Conservation (phyloP, 2,113 vertebrate species). For the Lophochroa leadbeateri region DNA sequence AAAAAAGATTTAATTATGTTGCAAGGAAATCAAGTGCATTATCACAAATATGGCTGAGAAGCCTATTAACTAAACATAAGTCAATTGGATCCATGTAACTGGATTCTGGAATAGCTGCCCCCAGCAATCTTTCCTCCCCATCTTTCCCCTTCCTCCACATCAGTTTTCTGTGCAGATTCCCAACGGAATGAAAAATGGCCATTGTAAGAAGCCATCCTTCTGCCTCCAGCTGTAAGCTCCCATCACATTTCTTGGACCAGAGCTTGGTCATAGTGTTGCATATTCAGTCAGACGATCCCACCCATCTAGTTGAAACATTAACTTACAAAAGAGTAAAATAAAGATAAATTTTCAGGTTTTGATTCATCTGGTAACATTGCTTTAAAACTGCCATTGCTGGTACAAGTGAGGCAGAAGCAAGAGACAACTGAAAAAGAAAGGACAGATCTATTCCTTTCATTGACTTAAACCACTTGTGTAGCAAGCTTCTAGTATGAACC, state of each 20-base stretch:
- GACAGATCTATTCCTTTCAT: not conserved
- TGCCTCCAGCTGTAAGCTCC: not conserved
- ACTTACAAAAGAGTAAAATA: not conserved
- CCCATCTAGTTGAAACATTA: not conserved
- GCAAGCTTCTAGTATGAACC: not conserved
- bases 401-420: not conserved
- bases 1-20: not conserved
- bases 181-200: not conserved
- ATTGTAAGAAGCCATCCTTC: not conserved
- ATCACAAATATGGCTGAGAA: not conserved
- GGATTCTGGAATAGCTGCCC: not conserved
- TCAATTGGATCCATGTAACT: not conserved
- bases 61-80: not conserved
- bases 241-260: not conserved
- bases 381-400: not conserved
- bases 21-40: not conserved
- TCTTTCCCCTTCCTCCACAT: not conserved
- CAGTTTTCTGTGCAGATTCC: not conserved
- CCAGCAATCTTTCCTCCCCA: not conserved
- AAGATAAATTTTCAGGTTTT: not conserved
- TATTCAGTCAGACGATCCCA: not conserved
- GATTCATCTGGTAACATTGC: not conserved
- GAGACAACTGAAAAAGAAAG: not conserved
- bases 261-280: not conserved
- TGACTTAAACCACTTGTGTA: not conserved